Base-by-base conservation (phyloP, 2,113 vertebrate species). In the Pleuronectes platessa region DNA sequence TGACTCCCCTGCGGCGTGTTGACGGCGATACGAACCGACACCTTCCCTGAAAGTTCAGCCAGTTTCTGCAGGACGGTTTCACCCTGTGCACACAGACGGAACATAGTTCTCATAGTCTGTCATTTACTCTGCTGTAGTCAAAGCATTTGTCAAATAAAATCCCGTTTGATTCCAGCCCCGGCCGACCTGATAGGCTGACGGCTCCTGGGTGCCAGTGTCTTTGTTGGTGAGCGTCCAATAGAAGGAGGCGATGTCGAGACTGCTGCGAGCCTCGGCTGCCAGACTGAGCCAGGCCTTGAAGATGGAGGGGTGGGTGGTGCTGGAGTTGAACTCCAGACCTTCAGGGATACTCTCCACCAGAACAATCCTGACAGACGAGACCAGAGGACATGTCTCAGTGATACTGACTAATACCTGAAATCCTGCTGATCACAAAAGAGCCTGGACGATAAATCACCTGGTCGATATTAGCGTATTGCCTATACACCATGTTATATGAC, bases 231-330 rank as follows among this genome's bases (percentile, higher is more conserved):
- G 89, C 12, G 96, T 96, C 97, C 97, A 99, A 27, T 98, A 99
- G 92, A 98, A 99, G n/a, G 97, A 97, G 8, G 97, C 95, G 2
- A 99, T 95, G 92, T 99, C 96, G 54, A 99, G 23, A 14, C 94
- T 97, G 92, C 68, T 94, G n/a, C 76, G 87, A 27, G 94, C 95
- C 1, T 88, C 79, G 0, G 27, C 56, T 23, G 97, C 82, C 64
- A 99, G 94, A 0, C 82, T 68, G 68, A 90, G 74, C 97, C 97
- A 99, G 0, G 94, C 60, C 45, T 93, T 84, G 82, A 92, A 96
- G n/a, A 95, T 95, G 78, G 96, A 95, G 0, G 94, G 96, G 64
- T 93, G 86, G 0, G 3, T 0, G 3, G 84, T 85, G 63, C 90
- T 86, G 18, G 92, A 96, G 74, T 95, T 90, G 40, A 95, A 97